Evolutionary conservation across 2,888 invertebrate genomes (phyloP), one percentile per base, ranked within the genome.

Genomic region (Nymphalis c-album): DNA sequence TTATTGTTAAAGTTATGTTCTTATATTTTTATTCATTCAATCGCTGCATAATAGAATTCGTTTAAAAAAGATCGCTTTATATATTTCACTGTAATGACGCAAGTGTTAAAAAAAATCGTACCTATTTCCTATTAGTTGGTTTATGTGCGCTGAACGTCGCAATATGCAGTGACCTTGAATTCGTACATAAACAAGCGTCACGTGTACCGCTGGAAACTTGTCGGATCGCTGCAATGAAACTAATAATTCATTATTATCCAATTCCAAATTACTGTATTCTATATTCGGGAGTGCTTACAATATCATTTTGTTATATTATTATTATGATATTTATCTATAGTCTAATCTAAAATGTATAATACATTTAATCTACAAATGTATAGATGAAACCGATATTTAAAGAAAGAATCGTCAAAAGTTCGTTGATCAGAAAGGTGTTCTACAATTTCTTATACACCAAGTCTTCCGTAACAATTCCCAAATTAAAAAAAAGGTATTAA

Each of bases 141-240:
- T 67, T 64, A 71, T 65, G 71, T 69, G 57, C 68, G 61, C 55
- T 62, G 71, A 80, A 81, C 88, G 89, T 84, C 90, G 89, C 88
- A 87, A 80, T 85, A 83, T 87, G 86, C 86, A 69, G 64, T 68
- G 88, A 80, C 91, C 90, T 90, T 91, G 90, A 81, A 78, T 70
- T 77, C 78, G 79, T 76, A 82, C 80, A 89, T 87, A 88, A 89
- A 90, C 89, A 89, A 79, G 81, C 80, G 87, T 90, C 90, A 90
- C 89, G 88, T 90, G 89, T 80, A 57, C 76, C 73, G 64, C 75
- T 74, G 76, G 76, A 76, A 75, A 77, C 75, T 72, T 70, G 76
- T 68, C 75, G 69, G 73, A 74, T 71, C 70, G 74, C 64, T 66
- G 66, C 71, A 76, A 67, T 70, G 69, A 70, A 72, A 73, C 68